Base-by-base conservation (phyloP, 2,797 vertebrate species). In the Astyanax mexicanus region DNA sequence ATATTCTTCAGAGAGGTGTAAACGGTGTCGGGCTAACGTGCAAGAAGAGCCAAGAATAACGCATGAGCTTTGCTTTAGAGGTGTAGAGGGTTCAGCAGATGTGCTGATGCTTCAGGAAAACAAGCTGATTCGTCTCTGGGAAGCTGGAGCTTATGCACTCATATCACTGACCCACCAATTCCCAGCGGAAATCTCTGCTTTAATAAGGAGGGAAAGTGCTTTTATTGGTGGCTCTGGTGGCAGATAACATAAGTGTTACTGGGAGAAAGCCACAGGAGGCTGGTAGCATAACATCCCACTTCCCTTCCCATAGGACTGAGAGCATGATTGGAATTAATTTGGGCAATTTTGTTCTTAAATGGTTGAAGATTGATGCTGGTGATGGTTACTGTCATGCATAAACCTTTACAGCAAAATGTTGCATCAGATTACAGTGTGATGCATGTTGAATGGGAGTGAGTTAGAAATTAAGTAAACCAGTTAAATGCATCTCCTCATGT, bases 31-130 rank as follows among this genome's bases (percentile, higher is more conserved):
- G 29, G 35, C 32, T 19, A 32, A 37, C 19, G 35, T 38, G 19
- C 21, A 40, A 62, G 37, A 62, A 19, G 10, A 40, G 35, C n/a
- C 12, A 37, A 13, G 58, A 62, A 40, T 62, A 62, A 11, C 6
- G 11, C 8, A 35, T 11, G 32, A 40, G 29, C 6, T 15, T 58
- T 19, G 17, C 21, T 23, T 35, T n/a, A n/a, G 35, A 13, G 58
- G 37, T 23, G 38, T 62, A 13, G n/a, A 21, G 37, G 15, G 35
- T 17, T n/a, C 58, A 40, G 10, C 35, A 40, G 58, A 62, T 62
- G 29, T 40, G 58, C 58, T 62, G 58, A 62, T 35, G n/a, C 35
- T 38, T 38, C 58, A 62, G 35, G 19, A 62, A 62, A 62, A 62
- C 9, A 23, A 32, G 58, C 58, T 62, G 58, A 62, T 62, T 49